These are phyloP conservation scores for Amblyteles armatorius DNA, from an alignment of 2,888 invertebrate genomes.

Conservation along the genomic window DNA sequence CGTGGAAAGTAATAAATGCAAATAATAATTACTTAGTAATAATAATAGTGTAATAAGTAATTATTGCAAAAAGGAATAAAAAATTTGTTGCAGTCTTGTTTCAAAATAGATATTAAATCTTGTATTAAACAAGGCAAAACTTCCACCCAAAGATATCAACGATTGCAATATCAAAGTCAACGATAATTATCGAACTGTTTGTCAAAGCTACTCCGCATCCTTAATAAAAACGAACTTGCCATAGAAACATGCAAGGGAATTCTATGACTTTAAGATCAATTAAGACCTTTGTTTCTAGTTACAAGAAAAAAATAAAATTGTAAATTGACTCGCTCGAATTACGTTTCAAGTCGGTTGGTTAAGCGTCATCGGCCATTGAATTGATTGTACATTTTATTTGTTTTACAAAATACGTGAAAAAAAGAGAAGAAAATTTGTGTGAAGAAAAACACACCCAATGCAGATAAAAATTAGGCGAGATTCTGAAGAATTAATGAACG, in stretches of 20 bases:
- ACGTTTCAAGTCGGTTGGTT: not conserved
- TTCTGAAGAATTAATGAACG: slow-evolving; percentile 29
- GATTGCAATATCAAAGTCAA: too few relatives aligned
- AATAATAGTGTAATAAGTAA: not conserved
- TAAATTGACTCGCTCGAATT: not conserved
- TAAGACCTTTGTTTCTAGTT: too few relatives aligned
- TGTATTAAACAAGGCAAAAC: too few relatives aligned
- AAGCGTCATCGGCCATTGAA: not conserved
- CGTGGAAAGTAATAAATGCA: not conserved
- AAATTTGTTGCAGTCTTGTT: not conserved
- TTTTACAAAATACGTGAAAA: not conserved
- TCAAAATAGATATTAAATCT: too few relatives aligned
- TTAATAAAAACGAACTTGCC: too few relatives aligned
- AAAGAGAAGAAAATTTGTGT: not conserved
- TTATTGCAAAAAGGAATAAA: not conserved
- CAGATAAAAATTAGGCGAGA: not conserved
- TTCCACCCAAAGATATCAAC: too few relatives aligned
- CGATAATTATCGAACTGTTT: too few relatives aligned
- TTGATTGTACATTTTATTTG: not conserved
- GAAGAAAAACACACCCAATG: not conserved
- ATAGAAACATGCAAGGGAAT: too few relatives aligned
- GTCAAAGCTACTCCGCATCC: too few relatives aligned
- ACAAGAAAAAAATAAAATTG: not conserved
- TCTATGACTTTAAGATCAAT: too few relatives aligned
- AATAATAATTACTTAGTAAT: not conserved